Percentiles rank a stretch among this genome's conserved stretches.
phyloP scores from a whole-genome alignment of 1,140 invertebrate species.

The Pseudomyrmex gracilis region DNA sequence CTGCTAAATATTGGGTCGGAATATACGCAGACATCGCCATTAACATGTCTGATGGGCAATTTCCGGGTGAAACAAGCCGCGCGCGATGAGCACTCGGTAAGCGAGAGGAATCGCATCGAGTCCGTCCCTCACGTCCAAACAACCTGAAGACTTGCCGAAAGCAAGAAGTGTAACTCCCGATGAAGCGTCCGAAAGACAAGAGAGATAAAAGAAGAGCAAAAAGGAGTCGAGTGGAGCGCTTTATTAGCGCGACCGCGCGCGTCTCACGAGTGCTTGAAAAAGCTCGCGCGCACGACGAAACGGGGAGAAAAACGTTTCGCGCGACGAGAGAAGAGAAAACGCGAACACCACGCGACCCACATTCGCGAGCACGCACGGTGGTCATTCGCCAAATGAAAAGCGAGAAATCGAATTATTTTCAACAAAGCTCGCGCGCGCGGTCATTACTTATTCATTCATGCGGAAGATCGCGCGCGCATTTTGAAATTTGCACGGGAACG shows the following conservation, averaged over 20 bases:
- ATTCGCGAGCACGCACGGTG: not conserved
- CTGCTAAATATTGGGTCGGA: conserved; percentile 71
- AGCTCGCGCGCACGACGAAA: not conserved
- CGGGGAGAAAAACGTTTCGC: not conserved
- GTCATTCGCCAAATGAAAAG: conserved; percentile 6
- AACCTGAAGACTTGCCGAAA: not conserved
- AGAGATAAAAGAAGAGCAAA: not conserved
- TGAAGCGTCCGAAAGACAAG: not conserved
- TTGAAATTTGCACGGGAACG: not conserved
- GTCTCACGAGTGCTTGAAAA: conserved; percentile 47
- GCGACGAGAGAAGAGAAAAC: conserved; percentile 12
- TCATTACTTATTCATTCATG: not conserved
- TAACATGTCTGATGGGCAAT: conserved; percentile 74
- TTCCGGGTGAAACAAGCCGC: conserved; percentile 60
- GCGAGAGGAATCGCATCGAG: not conserved
- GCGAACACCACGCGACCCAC: no score
- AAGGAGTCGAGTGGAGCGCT: conserved; percentile 21
- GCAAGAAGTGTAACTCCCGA: conserved; percentile 6
- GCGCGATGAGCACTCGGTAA: conserved; percentile 23
- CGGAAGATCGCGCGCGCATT: not conserved
- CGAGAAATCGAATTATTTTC: conserved; percentile 35
- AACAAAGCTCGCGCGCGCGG: not conserved
- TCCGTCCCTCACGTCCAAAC: conserved; percentile 5
- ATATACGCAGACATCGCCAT: conserved; percentile 63
- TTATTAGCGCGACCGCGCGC: conserved; percentile 48